Evolutionary conservation across 2,888 invertebrate genomes (phyloP).

Genomic region (Enchytraeus crypticus): DNA sequence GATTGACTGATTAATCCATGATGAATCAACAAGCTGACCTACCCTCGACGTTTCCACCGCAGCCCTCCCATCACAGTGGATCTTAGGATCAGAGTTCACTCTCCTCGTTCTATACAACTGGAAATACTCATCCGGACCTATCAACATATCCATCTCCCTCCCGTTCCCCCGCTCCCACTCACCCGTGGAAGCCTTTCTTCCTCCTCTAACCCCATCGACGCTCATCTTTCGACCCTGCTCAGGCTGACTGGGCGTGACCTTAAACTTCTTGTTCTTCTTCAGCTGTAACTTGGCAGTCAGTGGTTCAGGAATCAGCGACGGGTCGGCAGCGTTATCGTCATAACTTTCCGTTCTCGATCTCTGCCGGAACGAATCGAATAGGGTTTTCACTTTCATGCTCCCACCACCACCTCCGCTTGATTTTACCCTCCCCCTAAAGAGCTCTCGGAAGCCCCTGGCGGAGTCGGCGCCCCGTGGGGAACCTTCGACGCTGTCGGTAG

Average conservation of each 20-base stretch:
- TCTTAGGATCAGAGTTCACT: constrained; percentile 8
- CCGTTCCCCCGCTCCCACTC: background rate
- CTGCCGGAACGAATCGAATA: constrained; percentile 17
- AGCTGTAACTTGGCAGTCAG: background rate
- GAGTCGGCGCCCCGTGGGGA: background rate
- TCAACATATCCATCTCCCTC: background rate
- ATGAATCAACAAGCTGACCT: too few species aligned
- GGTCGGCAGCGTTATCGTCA: background rate
- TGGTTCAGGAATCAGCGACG: background rate
- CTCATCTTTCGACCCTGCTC: background rate
- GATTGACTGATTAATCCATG: too few species aligned
- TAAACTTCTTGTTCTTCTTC: constrained; percentile 8
- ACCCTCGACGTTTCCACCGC: background rate
- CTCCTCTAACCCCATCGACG: background rate
- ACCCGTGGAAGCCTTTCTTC: background rate
- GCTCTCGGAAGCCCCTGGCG: background rate
- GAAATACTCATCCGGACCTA: constrained; percentile 7
- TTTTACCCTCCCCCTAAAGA: constrained; percentile 2
- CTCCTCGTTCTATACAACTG: background rate
- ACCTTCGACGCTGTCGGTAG: background rate
- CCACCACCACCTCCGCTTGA: constrained; percentile 1
- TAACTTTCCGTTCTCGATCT: constrained; percentile 4
- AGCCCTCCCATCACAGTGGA: background rate
- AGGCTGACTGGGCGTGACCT: constrained; percentile 1
- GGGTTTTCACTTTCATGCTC: constrained; percentile 3